Conservation (phyloP, 2,888 invertebrate species). For the Clunio marinus region DNA sequence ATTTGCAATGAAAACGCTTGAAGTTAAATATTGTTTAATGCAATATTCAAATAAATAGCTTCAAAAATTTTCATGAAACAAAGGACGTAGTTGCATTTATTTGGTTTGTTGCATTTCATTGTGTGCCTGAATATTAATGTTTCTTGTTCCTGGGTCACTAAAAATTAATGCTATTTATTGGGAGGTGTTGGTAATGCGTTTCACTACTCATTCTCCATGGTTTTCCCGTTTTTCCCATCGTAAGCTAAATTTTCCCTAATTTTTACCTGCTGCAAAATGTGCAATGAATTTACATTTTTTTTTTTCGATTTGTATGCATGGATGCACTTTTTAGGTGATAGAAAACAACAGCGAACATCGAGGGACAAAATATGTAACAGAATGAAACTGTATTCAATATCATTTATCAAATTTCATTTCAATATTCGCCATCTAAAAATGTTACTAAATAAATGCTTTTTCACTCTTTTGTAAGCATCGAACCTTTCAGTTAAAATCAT, state of each 20-base stretch:
- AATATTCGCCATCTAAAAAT: neutral
- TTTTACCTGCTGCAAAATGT: neutral
- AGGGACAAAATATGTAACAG: too few relatives aligned
- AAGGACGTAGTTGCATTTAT: neutral
- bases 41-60: neutral
- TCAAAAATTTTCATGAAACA: neutral
- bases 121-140: neutral
- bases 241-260: neutral
- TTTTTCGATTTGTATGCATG: neutral
- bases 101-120: neutral
- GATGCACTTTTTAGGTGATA: neutral
- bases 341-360: too few relatives aligned
- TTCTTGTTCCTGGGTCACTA: neutral
- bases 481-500: neutral
- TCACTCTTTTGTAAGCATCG: neutral
- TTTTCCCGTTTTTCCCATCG: too few relatives aligned
- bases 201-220: too few relatives aligned
- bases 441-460: neutral
- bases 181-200: neutral
- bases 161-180: neutral
- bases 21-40: neutral
- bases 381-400: neutral
- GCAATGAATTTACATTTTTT: neutral
- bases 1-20: neutral
- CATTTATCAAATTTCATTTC: neutral